Base-by-base conservation (phyloP, 2,797 vertebrate species). In the Cheirogaleus major region DNA sequence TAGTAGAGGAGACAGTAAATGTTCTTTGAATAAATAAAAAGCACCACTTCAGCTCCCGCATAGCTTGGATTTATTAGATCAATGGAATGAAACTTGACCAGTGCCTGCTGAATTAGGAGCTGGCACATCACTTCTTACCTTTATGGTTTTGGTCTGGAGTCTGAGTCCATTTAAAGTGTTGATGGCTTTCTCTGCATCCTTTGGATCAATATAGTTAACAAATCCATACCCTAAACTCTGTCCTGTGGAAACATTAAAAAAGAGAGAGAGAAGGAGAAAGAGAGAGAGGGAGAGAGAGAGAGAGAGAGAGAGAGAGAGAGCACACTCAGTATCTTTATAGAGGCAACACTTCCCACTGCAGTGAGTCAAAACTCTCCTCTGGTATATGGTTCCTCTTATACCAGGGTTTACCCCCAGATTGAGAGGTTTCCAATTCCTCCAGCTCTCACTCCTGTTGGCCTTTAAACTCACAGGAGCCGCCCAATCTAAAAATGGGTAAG, bases 161-260 rank as follows among this genome's bases (percentile, higher is more conserved):
- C 99, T 99, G 98, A 99, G 99, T 99, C 99, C 99, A 98, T 99
- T 99, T 99, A 99, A 99, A 98, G 99, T 99, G 98, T 99, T 99
- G 99, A 99, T 99, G 99, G 99, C 99, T 99, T 99, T 99, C 99
- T 99, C 99, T 99, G 99, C 99, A 99, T 99, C 99, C 99, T 99
- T 99, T 99, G 99, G 99, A 98, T 99, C 99, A 98, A 99, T 99
- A 98, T 99, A 99, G 98, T 99, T 99, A 98, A 99, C 99, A 97
- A 99, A 99, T 98, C 99, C 99, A 98, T 99, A 99, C 95, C 99
- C 99, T 98, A 99, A 99, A 99, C 99, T 99, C 98, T 99, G 99
- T 97, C 99, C 99, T 99, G 98, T 98, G 98, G 97, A 98, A 98
- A 99, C 97, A 99, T 76, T 98, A 98, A 86, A 98, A 97, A 97